Base-by-base conservation (phyloP, 2,113 vertebrate species). In the Centropristis striata region DNA sequence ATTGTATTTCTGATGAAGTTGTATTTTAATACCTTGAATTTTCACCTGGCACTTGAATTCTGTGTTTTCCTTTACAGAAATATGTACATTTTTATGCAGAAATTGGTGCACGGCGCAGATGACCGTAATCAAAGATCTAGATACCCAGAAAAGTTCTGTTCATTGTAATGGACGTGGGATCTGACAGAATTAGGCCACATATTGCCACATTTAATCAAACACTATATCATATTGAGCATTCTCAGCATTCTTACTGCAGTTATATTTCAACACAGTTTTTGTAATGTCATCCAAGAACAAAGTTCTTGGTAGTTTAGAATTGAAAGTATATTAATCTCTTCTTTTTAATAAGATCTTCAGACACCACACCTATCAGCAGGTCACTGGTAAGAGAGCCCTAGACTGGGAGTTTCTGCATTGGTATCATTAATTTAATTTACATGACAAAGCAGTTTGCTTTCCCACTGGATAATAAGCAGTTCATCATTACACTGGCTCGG, bases 341-440 rank as follows among this genome's bases (percentile, higher is more conserved):
- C 15, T 81, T 81, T 32, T 53, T 2, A 55, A 23, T 27, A 18
- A 16, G 8, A 10, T n/a, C 11, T 28, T 44, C 9, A 20, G 37
- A 55, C 50, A 47, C 44, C 32, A 55, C 20, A 18, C 16, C 13
- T 18, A 32, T 54, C 57, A 78, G 59, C 73, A 3, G 51, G 69
- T 60, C 50, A 20, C 18, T 51, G 46, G 21, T n/a, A 5, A 47
- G n/a, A n/a, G 32, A 49, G 41, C 47, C 37, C 15, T 42, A 44
- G 13, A 73, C 25, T 53, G 32, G 21, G 53, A 11, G 27, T 36
- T n/a, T 51, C 39, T 37, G 46, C 47, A 27, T 47, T 32, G 32
- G 15, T 44, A 44, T 50, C 73, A 79, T 79, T 85, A 49, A 80
- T 83, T 53, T 70, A 8, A 55, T 71, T 85, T 49, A 59, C 79